These are phyloP conservation scores for Nettapus auritus DNA, from an alignment of 2,113 vertebrate species.

Conservation along the genomic window DNA sequence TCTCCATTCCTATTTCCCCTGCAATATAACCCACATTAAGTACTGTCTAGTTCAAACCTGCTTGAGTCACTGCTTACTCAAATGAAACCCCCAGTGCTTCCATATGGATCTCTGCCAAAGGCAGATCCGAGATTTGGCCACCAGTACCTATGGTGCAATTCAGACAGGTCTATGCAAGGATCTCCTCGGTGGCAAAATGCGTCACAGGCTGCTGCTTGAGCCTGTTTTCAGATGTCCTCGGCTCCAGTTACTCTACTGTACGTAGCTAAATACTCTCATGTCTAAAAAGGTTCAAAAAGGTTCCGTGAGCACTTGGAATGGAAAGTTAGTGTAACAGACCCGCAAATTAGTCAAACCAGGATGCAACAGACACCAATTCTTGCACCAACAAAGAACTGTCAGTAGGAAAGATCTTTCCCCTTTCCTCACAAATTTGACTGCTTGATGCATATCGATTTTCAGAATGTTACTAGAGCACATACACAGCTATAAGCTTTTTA, in stretches of 20 bases:
- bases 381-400: not conserved
- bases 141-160: not conserved
- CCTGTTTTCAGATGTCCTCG: not conserved
- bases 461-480: not conserved
- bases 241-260: not conserved
- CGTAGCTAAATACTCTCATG: not conserved
- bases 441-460: not conserved
- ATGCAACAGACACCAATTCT: not conserved
- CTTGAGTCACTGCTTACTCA: not conserved
- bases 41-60: not conserved
- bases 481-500: not conserved
- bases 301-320: not conserved
- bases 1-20: not conserved
- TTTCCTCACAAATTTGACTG: not conserved
- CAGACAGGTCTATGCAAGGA: conserved; percentile 15
- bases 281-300: not conserved
- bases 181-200: not conserved
- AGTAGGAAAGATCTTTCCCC: not conserved
- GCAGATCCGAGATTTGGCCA: not conserved
- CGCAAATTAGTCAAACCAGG: not conserved
- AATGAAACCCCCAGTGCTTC: not conserved
- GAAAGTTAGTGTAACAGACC: not conserved
- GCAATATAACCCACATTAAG: not conserved
- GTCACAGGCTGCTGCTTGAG: not conserved
- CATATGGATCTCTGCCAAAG: not conserved